A percentile compares a stretch with the other conserved stretches of the same genome.
Conservation (phyloP, 2,888 invertebrate species). For the Apomyelois bistriatella region DNA sequence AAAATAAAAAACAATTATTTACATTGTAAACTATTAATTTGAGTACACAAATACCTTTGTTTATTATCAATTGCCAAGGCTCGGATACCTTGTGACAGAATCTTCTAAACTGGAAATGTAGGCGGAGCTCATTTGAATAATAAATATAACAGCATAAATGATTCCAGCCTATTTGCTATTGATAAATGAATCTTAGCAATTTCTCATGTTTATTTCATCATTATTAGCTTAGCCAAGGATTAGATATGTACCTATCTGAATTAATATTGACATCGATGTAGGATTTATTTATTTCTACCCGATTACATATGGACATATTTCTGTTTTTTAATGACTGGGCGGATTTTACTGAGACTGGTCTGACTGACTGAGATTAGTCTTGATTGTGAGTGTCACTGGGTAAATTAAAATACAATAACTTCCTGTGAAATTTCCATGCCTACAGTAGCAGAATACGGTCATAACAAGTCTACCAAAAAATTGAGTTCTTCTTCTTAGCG, state of each 20-base stretch:
- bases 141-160: not conserved
- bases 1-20: not conserved
- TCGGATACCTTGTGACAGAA: slow-evolving; percentile 1
- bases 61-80: slow-evolving; percentile 18
- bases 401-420: too few species aligned
- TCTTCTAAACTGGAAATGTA: slow-evolving; percentile 30
- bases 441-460: too few species aligned
- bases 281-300: not conserved
- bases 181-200: not conserved
- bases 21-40: not conserved
- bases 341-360: too few species aligned
- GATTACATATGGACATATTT: too few species aligned
- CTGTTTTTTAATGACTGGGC: too few species aligned
- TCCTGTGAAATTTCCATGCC: too few species aligned
- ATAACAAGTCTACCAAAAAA: too few species aligned
- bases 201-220: slow-evolving; percentile 8
- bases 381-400: too few species aligned
- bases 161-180: not conserved
- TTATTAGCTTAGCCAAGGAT: not conserved
- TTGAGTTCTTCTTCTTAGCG: too few species aligned
- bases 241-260: not conserved
- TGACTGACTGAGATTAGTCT: too few species aligned
- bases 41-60: slow-evolving; percentile 27
- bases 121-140: slow-evolving; percentile 29
- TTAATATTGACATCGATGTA: not conserved